Percentiles rank a stretch among this genome's conserved stretches.
Conservation (phyloP, 2,888 invertebrate species). For the Idaea straminata region DNA sequence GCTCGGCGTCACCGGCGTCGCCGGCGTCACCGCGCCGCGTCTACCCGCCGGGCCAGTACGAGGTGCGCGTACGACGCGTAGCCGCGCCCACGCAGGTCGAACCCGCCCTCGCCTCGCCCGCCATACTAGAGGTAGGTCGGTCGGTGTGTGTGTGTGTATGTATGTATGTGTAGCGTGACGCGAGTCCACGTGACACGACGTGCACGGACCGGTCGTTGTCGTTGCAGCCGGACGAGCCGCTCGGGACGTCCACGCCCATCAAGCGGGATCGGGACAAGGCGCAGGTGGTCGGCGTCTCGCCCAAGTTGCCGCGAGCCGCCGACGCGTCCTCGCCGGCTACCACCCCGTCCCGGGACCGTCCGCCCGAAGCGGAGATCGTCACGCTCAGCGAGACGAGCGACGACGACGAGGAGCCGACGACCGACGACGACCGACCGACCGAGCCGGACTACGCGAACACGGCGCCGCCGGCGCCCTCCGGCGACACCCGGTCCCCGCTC, state of each 20-base stretch:
- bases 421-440: not conserved
- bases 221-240: conserved; percentile 41
- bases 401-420: not conserved
- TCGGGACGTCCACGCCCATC: conserved; percentile 67
- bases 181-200: not conserved
- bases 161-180: not conserved
- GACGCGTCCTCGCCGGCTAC: not conserved
- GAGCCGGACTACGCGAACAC: not conserved
- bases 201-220: conserved; percentile 14
- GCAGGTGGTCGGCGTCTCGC: conserved; percentile 68
- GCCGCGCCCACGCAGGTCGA: not conserved
- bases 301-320: conserved; percentile 38
- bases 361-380: conserved; percentile 20
- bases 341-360: conserved; percentile 13
- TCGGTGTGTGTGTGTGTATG: not conserved
- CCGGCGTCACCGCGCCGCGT: conserved; percentile 64
- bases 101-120: not conserved
- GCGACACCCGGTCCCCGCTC: not conserved
- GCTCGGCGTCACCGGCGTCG: conserved; percentile 59
- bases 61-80: conserved; percentile 21
- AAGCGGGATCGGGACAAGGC: conserved; percentile 45
- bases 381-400: no score
- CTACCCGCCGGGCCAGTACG: conserved; percentile 1
- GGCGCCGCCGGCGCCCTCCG: not conserved
- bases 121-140: not conserved